Base-by-base conservation (phyloP, 2,113 vertebrate genomes). In the Pangasianodon hypophthalmus region DNA sequence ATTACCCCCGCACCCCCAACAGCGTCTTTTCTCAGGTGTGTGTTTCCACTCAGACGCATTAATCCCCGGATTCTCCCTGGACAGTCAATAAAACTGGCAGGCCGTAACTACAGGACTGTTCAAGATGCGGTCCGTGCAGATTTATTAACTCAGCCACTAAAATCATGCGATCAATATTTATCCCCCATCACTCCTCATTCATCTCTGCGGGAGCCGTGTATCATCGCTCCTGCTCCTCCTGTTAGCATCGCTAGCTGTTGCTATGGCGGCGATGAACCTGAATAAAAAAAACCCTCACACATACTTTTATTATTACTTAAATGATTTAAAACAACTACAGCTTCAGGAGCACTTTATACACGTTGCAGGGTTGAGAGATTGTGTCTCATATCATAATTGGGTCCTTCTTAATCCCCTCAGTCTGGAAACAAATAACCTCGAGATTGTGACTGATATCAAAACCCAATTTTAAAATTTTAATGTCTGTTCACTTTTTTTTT, bases 111-210 rank as follows among this genome's bases (percentile, higher is more conserved):
- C 58, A 26, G 24, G 37, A 84, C 37, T 84, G 82, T 62, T 60
- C 56, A 62, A 62, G 56, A 83, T 41, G 54, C 48, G 81, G 54
- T 41, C 54, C 14, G 32, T 37, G 81, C 18, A 62, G 82, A 84
- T 84, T 84, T 62, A 84, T 84, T 84, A 62, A 84, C 56, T 84
- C 56, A 41, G 54, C 81, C 54, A 26, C 81, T 58, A 83, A 83
- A 83, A 83, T 83, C 81, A 41, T 7, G 41, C 1, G 32, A 84
- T 84, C 82, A 3, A 84, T 84, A 84, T 84, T 84, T 26, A 84
- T 62, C 24, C 82, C 54, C 3, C 82, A 44, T 84, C 37, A 60
- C 32, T 14, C 32, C 19, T 41, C 32, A 1, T 6, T 13, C 29
- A 16, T 56, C n/a, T 2, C n/a, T 18, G 0, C 32, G 52, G 81